A percentile compares a stretch with the other conserved stretches of the same genome.
Conservation (phyloP, 1,140 invertebrate genomes). For the Brachionus rubens region DNA sequence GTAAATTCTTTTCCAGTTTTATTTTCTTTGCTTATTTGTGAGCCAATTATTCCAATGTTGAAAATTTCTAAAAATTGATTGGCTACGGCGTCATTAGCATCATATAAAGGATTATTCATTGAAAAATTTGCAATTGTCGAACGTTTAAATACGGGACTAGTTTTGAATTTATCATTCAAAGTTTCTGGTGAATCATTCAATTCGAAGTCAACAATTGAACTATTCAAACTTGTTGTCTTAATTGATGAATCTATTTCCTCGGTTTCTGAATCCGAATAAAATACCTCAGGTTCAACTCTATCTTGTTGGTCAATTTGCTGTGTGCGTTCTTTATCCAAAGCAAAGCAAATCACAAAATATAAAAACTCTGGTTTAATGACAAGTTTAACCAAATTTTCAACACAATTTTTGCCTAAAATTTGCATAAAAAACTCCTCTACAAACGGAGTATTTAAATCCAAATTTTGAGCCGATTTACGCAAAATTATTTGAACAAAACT, state of each 20-base stretch:
- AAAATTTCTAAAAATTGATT: background rate
- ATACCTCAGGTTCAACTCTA: background rate
- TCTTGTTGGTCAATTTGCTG: background rate
- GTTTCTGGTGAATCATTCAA: background rate
- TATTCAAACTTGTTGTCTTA: no score
- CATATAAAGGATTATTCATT: background rate
- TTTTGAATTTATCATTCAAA: no score
- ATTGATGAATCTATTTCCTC: no score
- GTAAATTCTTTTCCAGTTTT: slow-evolving; percentile 42
- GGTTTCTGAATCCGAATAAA: background rate
- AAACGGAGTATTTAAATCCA: slow-evolving; percentile 4
- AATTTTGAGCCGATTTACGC: slow-evolving; percentile 8
- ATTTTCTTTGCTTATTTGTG: background rate
- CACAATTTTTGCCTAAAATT: slow-evolving; percentile 31
- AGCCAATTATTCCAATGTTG: background rate
- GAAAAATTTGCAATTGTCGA: background rate
- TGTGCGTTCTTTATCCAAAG: background rate
- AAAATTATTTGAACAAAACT: slow-evolving; percentile 25
- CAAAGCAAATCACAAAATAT: background rate
- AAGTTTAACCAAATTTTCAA: slow-evolving; percentile 10
- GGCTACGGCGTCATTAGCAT: background rate
- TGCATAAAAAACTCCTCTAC: slow-evolving; percentile 26
- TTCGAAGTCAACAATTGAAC: background rate
- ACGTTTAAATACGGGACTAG: no score
- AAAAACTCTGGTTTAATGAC: background rate